phyloP scores from a whole-genome alignment of 92 coral and sea anemone genomes.

The Virgularia gustaviana region DNA sequence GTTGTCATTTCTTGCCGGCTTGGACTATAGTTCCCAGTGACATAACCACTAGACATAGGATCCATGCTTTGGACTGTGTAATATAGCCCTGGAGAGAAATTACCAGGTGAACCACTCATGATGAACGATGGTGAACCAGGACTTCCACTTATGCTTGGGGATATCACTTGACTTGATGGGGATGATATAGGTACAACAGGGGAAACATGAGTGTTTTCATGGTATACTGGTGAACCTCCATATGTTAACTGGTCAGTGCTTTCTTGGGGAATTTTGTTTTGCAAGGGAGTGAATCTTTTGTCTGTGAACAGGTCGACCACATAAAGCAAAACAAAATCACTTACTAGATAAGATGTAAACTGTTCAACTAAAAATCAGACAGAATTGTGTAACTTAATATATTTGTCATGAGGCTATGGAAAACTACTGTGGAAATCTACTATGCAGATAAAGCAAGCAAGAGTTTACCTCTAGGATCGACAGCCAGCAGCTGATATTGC shows the following conservation, averaged over 20 bases:
- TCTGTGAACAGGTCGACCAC: not conserved
- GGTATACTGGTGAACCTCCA: no score
- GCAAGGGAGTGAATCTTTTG: not conserved
- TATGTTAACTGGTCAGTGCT: no score
- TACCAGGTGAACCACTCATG: no score
- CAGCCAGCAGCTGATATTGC: constrained; percentile 75
- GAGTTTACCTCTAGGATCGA: constrained; percentile 76
- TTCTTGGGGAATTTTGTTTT: not conserved
- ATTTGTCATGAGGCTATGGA: not conserved
- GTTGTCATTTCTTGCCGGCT: constrained; percentile 5
- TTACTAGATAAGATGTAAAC: not conserved
- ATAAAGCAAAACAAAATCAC: not conserved
- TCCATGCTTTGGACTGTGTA: no score
- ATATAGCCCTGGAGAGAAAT: no score
- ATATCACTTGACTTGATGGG: constrained; percentile 28
- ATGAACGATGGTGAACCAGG: not conserved
- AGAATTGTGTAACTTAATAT: not conserved
- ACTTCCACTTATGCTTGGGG: constrained; percentile 2
- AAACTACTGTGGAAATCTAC: not conserved
- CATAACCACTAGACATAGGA: no score
- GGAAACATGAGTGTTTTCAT: no score
- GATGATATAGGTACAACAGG: constrained; percentile 34
- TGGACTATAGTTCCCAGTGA: constrained; percentile 5
- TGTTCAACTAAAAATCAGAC: not conserved
- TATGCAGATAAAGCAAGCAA: not conserved